Conservation (phyloP, 2,888 invertebrate species). For the Nomada ferruginata region DNA sequence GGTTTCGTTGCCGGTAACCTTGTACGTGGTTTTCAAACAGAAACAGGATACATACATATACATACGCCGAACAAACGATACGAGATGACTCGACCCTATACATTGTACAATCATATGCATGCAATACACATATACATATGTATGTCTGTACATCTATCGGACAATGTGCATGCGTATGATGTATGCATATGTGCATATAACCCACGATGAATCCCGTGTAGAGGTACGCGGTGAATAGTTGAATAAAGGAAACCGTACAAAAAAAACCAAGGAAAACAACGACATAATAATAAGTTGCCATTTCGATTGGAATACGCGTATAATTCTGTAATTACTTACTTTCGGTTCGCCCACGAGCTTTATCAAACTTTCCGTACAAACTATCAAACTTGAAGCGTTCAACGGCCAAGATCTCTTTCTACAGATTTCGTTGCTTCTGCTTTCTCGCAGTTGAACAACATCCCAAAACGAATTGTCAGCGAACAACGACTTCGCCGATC, state of each 20-base stretch:
- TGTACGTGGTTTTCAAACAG: background rate
- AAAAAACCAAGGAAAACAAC: no score
- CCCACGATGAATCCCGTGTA: no score
- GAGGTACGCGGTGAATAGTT: no score
- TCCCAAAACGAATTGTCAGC: conserved; percentile 6
- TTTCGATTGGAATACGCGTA: background rate
- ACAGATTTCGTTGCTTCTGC: background rate
- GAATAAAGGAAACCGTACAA: no score
- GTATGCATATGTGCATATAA: no score
- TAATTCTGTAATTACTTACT: background rate
- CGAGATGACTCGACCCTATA: background rate
- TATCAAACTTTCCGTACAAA: background rate
- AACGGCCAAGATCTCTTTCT: background rate
- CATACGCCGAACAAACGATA: background rate
- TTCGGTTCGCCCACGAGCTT: background rate
- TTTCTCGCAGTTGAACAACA: background rate
- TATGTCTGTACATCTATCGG: no score
- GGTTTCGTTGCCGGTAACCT: background rate
- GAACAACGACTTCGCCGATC: background rate
- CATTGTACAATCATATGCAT: no score
- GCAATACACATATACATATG: no score
- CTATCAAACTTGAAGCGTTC: background rate
- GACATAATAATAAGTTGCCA: no score
- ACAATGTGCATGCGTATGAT: no score
- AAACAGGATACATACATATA: background rate